These are phyloP conservation scores for Dolichotis patagonum DNA, from an alignment of 2,113 vertebrate genomes.

Conservation along the genomic window DNA sequence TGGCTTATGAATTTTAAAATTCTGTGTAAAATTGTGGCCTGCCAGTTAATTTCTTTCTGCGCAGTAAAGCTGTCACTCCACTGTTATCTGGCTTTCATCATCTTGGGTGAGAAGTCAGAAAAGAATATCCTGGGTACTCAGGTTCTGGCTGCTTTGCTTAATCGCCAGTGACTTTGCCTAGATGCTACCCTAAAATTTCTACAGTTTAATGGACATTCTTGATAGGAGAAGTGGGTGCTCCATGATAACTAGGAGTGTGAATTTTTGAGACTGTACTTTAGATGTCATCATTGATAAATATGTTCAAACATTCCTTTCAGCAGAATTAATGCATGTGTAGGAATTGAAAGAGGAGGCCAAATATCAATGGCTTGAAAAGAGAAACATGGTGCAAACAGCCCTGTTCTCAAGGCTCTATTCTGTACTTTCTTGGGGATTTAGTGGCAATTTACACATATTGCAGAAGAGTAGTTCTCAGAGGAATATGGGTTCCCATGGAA, in stretches of 20 bases:
- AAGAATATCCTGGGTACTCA: not conserved
- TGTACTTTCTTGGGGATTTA: not conserved
- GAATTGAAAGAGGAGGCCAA: not conserved
- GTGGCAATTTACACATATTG: not conserved
- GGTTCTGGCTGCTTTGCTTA: not conserved
- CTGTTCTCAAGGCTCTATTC: not conserved
- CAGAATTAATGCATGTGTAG: not conserved
- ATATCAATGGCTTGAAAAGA: not conserved
- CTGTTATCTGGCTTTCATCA: slow-evolving; percentile 9
- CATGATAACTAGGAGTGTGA: not conserved
- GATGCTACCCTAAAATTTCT: not conserved
- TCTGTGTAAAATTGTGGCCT: not conserved
- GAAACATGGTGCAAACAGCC: not conserved
- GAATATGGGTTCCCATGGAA: not conserved
- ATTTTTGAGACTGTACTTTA: not conserved
- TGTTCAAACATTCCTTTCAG: not conserved
- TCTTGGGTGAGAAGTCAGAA: slow-evolving; percentile 7
- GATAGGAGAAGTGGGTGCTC: not conserved
- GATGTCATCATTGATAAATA: not conserved
- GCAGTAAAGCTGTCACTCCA: not conserved
- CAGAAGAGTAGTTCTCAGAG: not conserved
- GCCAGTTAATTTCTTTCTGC: not conserved
- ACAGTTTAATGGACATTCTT: not conserved
- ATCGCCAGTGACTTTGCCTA: not conserved
- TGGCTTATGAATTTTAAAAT: not conserved